Conservation (phyloP, 2,113 vertebrate species). For the Myotis yumanensis region DNA sequence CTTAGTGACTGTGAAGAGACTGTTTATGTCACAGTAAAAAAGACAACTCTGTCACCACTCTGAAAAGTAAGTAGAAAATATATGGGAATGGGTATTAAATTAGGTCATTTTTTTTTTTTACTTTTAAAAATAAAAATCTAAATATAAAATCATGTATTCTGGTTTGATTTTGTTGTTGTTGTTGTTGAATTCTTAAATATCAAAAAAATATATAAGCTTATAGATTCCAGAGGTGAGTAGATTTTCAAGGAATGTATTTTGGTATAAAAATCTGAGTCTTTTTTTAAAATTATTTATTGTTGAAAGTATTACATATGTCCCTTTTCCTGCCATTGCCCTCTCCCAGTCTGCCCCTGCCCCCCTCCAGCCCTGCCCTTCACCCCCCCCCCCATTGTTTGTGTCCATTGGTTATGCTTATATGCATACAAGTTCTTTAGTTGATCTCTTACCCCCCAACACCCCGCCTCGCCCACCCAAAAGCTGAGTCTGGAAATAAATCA, state of each 20-base stretch:
- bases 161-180: neutral
- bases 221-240: neutral
- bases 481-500: neutral
- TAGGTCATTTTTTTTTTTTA: neutral
- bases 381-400: too few relatives aligned
- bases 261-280: neutral
- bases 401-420: too few relatives aligned
- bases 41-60: slow-evolving; percentile 29
- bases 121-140: neutral
- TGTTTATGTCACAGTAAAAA: slow-evolving; percentile 46
- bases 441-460: too few relatives aligned
- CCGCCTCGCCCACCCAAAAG: neutral
- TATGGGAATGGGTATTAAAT: slow-evolving; percentile 9
- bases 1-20: slow-evolving; percentile 19
- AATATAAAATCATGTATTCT: slow-evolving; percentile 13
- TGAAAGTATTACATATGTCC: too few relatives aligned
- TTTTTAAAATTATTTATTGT: neutral
- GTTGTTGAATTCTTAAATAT: slow-evolving; percentile 19
- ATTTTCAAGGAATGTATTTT: neutral
- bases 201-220: neutral
- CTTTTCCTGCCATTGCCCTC: too few relatives aligned
- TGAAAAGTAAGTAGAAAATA: slow-evolving; percentile 8
- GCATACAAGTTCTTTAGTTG: too few relatives aligned
- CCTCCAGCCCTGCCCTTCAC: too few relatives aligned
- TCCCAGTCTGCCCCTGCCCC: too few relatives aligned